These are phyloP conservation scores for Acropternis orthonyx DNA, from an alignment of 2,797 vertebrate genomes.

Conservation along the genomic window DNA sequence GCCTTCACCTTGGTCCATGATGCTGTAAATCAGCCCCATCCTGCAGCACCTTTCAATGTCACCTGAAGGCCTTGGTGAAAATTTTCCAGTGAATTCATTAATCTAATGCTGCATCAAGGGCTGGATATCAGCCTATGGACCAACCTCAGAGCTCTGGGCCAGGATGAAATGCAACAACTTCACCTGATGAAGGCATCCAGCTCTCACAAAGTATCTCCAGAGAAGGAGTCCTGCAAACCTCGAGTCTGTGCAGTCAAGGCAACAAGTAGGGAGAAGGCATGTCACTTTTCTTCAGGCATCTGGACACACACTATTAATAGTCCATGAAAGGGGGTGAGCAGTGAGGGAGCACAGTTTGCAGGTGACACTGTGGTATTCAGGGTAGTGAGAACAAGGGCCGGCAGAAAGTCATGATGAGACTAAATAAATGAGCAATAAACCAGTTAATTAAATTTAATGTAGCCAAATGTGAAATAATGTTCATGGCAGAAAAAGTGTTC, in stretches of 20 bases:
- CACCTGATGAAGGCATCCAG: background rate
- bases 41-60: background rate
- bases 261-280: background rate
- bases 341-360: background rate
- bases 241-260: background rate
- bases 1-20: background rate
- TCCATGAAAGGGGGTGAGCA: background rate
- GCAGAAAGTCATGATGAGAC: background rate
- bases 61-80: background rate
- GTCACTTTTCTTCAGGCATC: background rate
- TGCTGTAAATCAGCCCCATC: background rate
- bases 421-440: slow-evolving; percentile 41
- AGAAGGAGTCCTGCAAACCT: background rate
- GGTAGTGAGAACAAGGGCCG: background rate
- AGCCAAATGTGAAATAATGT: slow-evolving; percentile 18
- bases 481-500: slow-evolving; percentile 5
- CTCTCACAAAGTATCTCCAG: background rate
- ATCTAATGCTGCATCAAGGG: background rate
- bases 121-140: background rate
- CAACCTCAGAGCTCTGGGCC: background rate
- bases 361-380: background rate
- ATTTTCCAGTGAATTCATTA: background rate
- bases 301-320: background rate
- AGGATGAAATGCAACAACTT: background rate
- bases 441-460: slow-evolving; percentile 47